Evolutionary conservation across 2,888 invertebrate genomes (phyloP).

Genomic region (Agrotis clavis): DNA sequence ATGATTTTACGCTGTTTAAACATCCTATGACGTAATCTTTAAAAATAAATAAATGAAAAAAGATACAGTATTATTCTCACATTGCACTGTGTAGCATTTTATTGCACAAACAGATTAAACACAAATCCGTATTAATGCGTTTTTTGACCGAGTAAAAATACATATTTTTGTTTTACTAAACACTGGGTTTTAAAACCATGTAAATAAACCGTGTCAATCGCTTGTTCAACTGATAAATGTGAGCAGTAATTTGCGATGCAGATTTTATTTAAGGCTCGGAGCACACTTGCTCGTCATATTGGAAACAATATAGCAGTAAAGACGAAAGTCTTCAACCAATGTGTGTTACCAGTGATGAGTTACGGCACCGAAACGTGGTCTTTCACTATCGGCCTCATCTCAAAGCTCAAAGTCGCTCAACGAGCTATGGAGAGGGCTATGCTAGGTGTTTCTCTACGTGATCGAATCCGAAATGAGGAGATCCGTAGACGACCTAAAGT

Average conservation of each 20-base stretch:
- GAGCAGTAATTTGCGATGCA: slow-evolving; percentile 39
- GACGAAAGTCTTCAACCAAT: too few relatives aligned
- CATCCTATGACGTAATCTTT: background rate
- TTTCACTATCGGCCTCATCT: too few relatives aligned
- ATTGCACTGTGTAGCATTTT: background rate
- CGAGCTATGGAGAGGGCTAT: too few relatives aligned
- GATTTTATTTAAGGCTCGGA: slow-evolving; percentile 17
- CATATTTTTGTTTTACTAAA: slow-evolving; percentile 7
- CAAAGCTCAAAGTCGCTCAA: too few relatives aligned
- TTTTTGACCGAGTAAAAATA: background rate
- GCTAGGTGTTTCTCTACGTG: too few relatives aligned
- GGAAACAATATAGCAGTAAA: background rate
- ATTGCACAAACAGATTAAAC: slow-evolving; percentile 19
- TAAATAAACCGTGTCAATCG: slow-evolving; percentile 32
- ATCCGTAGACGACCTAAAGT: too few relatives aligned
- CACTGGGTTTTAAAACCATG: background rate
- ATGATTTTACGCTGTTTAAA: background rate
- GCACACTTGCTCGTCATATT: background rate
- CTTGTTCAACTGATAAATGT: slow-evolving; percentile 21
- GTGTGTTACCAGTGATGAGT: too few relatives aligned
- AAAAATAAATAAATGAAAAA: background rate
- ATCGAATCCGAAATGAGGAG: too few relatives aligned
- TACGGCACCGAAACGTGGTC: too few relatives aligned
- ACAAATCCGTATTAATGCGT: background rate
- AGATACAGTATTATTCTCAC: background rate